Evolutionary conservation across 2,888 invertebrate species (phyloP).

Genomic region (Neoaliturus tenellus): DNA sequence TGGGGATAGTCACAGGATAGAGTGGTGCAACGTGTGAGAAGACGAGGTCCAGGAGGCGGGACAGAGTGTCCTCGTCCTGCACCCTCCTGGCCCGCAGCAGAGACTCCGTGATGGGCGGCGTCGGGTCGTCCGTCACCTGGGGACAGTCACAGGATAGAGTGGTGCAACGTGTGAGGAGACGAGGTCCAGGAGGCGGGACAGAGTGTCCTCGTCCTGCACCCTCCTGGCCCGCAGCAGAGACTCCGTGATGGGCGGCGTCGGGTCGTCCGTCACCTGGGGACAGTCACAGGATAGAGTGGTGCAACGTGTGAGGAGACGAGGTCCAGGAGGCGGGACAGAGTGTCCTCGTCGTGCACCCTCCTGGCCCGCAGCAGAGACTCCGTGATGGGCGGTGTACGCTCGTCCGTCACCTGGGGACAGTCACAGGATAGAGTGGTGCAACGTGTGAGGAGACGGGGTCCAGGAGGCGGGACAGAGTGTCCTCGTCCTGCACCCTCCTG

Average conservation of each 20-base stretch:
- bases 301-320: conserved; percentile 75
- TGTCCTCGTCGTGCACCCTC: conserved; percentile 60
- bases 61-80: conserved; percentile 67
- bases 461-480: conserved; percentile 70
- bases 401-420: conserved; percentile 40
- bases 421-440: too few species aligned
- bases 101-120: conserved; percentile 61
- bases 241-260: conserved; percentile 60
- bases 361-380: conserved; percentile 64
- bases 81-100: conserved; percentile 63
- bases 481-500: conserved; percentile 60
- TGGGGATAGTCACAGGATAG: too few species aligned
- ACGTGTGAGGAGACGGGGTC: conserved; percentile 75
- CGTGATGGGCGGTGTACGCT: conserved; percentile 56
- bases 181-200: conserved; percentile 71
- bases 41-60: conserved; percentile 73
- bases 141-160: too few species aligned
- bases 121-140: conserved; percentile 23
- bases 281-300: too few species aligned
- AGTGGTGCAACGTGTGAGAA: conserved; percentile 77
- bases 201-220: conserved; percentile 64
- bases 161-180: conserved; percentile 77
- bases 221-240: conserved; percentile 63
- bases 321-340: conserved; percentile 71
- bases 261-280: conserved; percentile 32